These are phyloP conservation scores for Rhamnusium bicolor DNA, from an alignment of 2,888 invertebrate species.

Conservation along the genomic window DNA sequence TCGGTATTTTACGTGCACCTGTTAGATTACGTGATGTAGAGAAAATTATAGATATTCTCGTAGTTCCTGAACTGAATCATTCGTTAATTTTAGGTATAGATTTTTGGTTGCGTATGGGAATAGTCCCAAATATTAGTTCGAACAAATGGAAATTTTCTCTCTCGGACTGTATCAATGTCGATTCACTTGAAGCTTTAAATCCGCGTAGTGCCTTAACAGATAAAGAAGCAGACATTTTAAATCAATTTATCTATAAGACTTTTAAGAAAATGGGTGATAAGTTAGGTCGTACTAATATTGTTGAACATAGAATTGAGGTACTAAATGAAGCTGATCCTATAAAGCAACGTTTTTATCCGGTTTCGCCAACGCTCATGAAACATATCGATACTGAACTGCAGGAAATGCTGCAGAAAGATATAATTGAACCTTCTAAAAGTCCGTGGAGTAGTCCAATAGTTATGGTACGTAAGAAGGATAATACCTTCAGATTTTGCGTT, in stretches of 20 bases:
- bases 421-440: conserved; percentile 54
- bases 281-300: conserved; percentile 21
- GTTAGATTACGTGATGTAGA: conserved; percentile 32
- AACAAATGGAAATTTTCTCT: conserved; percentile 39
- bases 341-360: conserved; percentile 41
- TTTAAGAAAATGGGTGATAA: conserved; percentile 24
- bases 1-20: conserved; percentile 34
- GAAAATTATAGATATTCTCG: conserved; percentile 38
- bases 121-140: conserved; percentile 36
- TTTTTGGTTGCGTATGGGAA: conserved; percentile 41
- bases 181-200: conserved; percentile 2
- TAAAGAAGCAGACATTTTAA: not conserved
- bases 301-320: conserved; percentile 25
- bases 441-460: conserved; percentile 58
- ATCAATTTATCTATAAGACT: conserved; percentile 17
- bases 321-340: conserved; percentile 5
- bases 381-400: conserved; percentile 44
- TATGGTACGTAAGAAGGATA: conserved; percentile 30
- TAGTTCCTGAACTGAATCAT: conserved; percentile 37
- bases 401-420: conserved; percentile 52
- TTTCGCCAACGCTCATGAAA: conserved; percentile 41
- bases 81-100: conserved; percentile 40
- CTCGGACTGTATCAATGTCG: not conserved
- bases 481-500: conserved; percentile 2
- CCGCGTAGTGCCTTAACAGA: conserved; percentile 6